phyloP scores from a whole-genome alignment of 2,113 vertebrate species.

The Tragelaphus scriptus region DNA sequence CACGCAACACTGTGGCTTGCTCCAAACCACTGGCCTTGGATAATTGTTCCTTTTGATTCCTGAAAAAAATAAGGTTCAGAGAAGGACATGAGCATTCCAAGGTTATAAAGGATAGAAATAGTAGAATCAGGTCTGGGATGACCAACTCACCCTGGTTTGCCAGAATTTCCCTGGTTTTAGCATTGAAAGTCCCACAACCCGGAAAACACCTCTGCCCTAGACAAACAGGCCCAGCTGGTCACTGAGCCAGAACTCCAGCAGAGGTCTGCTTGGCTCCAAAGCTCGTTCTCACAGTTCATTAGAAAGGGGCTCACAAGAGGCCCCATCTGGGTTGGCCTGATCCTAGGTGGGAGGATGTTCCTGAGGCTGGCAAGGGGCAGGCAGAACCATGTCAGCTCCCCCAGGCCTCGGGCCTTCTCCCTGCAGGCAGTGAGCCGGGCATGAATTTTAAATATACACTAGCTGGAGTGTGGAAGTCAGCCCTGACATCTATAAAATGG shows the following conservation, averaged over 20 bases:
- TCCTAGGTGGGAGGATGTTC: not conserved
- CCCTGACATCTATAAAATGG: conserved; percentile 66
- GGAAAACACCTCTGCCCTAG: not conserved
- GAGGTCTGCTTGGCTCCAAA: not conserved
- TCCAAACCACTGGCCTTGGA: not conserved
- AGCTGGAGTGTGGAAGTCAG: conserved; percentile 16
- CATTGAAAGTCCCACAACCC: not conserved
- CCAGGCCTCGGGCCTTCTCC: not conserved
- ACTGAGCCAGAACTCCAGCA: not conserved
- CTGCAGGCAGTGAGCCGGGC: not conserved
- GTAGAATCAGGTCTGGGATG: not conserved
- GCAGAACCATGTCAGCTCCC: not conserved
- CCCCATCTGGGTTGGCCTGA: not conserved
- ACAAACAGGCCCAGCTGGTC: not conserved
- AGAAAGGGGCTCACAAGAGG: not conserved
- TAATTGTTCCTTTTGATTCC: not conserved
- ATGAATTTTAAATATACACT: conserved; percentile 19
- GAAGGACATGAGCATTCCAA: not conserved
- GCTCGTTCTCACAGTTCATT: not conserved
- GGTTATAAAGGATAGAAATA: not conserved
- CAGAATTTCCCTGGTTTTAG: not conserved
- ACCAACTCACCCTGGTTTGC: not conserved
- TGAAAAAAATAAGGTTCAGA: not conserved
- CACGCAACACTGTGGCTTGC: not conserved
- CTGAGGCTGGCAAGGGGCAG: not conserved